Evolutionary conservation across 2,888 invertebrate genomes (phyloP), one percentile per base, ranked within the genome.

Genomic region (Apodemia zela): DNA sequence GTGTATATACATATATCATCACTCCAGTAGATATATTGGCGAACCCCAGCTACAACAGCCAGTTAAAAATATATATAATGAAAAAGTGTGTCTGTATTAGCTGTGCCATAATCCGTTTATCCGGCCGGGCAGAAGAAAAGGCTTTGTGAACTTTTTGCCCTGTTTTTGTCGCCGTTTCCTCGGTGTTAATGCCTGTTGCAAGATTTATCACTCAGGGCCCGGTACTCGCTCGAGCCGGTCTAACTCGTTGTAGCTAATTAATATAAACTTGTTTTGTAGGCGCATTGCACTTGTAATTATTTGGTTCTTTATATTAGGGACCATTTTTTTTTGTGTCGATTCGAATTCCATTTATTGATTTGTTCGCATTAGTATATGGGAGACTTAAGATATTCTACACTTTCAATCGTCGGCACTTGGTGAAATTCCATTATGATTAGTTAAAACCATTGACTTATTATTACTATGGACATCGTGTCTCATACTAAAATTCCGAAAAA

Each of bases 201-300:
- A 73, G 69, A 75, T 76, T 75, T 74, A 74, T 77, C 73, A 68
- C 66, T 69, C 68, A 68, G 66, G 67, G 68, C 74, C 71, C 71
- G 73, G 69, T 72, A 71, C 61, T 67, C 68, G 66, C 68, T 42
- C 66, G 67, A 69, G 68, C 68, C 71, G 73, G 71, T 70, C 71
- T 72, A 70, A 71, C 73, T 72, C 70, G 75, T 74, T 75, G 68
- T 67, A 63, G 65, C 70, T 78, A 79, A 80, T 77, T 79, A 77
- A 67, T 67, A 67, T 68, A 67, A 68, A 68, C 67, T 63, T 63
- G 67, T 65, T 68, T 63, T 64, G 67, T 66, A 65, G 62, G 63
- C 67, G 61, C 59, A 38, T 63, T 65, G 66, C 61, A 58, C 54
- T 54, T 54, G 54, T 59, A 59, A 51, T 65, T 62, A 51, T 65